Evolutionary conservation across 92 coral and sea anemone genomes (phyloP).

Genomic region (Umimayanthus kanabou): DNA sequence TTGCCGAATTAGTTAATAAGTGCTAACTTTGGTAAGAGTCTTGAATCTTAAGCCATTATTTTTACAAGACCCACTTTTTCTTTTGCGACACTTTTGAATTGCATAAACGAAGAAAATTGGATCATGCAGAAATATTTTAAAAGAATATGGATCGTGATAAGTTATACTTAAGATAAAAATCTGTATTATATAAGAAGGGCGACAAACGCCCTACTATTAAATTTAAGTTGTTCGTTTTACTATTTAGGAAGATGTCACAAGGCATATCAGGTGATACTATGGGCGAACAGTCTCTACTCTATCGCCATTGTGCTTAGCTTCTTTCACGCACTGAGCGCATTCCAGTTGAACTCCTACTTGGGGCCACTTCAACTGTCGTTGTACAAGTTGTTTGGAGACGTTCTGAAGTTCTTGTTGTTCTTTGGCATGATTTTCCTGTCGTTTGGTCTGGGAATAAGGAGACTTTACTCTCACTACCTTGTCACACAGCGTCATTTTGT

Average conservation of each 20-base stretch:
- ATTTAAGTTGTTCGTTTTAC: background rate
- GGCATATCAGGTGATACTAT: background rate
- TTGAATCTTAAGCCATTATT: no score
- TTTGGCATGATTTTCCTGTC: conserved; percentile 58
- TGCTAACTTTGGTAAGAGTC: no score
- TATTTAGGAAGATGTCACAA: background rate
- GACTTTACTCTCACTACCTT: conserved; percentile 72
- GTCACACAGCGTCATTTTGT: conserved; percentile 49
- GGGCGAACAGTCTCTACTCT: background rate
- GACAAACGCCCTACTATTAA: no score
- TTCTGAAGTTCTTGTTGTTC: no score
- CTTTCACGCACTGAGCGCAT: conserved; percentile 34
- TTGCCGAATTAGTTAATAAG: no score
- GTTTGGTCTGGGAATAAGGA: conserved; percentile 26
- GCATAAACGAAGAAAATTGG: no score
- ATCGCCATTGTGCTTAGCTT: conserved; percentile 4
- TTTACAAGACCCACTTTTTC: no score
- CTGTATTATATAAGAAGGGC: no score
- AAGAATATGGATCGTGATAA: background rate
- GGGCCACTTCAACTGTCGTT: conserved; percentile 73
- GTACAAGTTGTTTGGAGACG: no score
- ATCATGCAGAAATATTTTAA: no score
- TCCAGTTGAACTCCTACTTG: conserved; percentile 56
- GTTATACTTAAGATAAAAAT: no score
- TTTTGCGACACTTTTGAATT: no score